Evolutionary conservation across 92 coral and sea anemone species (phyloP).

Genomic region (Palythoa caribaeorum): DNA sequence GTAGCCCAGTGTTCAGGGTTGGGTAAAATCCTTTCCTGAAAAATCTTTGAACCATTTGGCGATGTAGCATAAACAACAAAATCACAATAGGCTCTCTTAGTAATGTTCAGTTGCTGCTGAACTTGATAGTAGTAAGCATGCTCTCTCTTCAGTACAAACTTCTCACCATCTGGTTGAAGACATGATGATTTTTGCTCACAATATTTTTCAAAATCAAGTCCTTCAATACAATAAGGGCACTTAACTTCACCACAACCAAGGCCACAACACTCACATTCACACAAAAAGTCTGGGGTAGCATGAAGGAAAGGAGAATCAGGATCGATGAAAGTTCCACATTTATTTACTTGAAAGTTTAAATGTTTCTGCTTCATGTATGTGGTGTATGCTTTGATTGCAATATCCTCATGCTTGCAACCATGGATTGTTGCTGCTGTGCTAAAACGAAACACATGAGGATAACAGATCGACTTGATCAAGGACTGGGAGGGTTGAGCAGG

Average conservation of each 20-base stretch:
- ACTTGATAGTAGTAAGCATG: slow-evolving; percentile 35
- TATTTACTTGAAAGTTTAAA: slow-evolving; percentile 46
- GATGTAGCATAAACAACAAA: slow-evolving; percentile 12
- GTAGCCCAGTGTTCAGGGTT: not conserved
- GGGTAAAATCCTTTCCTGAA: slow-evolving; percentile 55
- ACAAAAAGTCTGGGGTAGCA: slow-evolving; percentile 75
- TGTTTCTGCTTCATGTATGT: not conserved
- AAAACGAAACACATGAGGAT: not conserved
- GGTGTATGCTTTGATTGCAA: not conserved
- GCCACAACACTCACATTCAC: slow-evolving; percentile 71
- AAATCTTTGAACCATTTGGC: not conserved
- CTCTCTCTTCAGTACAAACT: not conserved
- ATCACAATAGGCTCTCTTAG: slow-evolving; percentile 13
- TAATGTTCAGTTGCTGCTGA: slow-evolving; percentile 64
- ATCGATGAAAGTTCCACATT: slow-evolving; percentile 67
- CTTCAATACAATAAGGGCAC: slow-evolving; percentile 38
- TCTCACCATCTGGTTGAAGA: not conserved
- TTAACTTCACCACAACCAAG: slow-evolving; percentile 76
- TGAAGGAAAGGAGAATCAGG: slow-evolving; percentile 65
- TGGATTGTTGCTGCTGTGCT: not conserved
- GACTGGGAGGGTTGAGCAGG: not conserved
- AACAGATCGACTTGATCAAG: not conserved
- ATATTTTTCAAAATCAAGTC: not conserved
- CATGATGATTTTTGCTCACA: too few species aligned
- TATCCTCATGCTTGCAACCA: not conserved